Evolutionary conservation across 2,113 vertebrate species (phyloP), one percentile per base, ranked within the genome.

Genomic region (Pipa parva): DNA sequence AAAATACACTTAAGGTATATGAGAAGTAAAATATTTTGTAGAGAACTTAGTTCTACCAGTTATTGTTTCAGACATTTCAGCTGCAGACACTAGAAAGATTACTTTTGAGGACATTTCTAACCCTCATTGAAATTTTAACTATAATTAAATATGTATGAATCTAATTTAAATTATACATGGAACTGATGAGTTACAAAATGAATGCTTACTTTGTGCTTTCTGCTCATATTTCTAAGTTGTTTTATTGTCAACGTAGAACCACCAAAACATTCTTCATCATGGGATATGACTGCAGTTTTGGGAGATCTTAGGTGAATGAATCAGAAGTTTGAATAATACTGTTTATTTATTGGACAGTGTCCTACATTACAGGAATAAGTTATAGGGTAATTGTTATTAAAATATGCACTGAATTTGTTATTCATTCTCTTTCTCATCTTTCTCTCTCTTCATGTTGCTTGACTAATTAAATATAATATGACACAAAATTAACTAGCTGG

Each of bases 381-480:
- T 68, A 60, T 68, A 68, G 65, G 24, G 65, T 60, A 59, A 68
- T 68, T 68, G 56, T 68, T 68, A 68, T 68, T 68, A 68, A 68
- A 51, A 68, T 68, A 68, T 59, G 59, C 65, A 68, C 31, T 51
- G 42, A 60, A 68, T 68, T 68, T 51, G 65, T 60, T 68, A 68
- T 68, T 68, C 65, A 68, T 59, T 60, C 65, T 18, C 22, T 68
- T 60, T 68, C 46, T 51, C 63, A 65, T 39, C 22, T 59, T 36
- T 64, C 54, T 67, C 54, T 59, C 12, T 59, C 45, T 67, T 59
- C 64, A 51, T 68, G 65, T 51, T 68, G 42, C 65, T 52, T 59
- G 56, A 51, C 56, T 59, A 68, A 68, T 68, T 68, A 68, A 59
- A 31, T 68, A 68, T 45, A 68, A 68, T 45, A 60, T 68, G 64